These are phyloP conservation scores for Chirona hameri DNA, from an alignment of 2,888 invertebrate species.

Conservation along the genomic window DNA sequence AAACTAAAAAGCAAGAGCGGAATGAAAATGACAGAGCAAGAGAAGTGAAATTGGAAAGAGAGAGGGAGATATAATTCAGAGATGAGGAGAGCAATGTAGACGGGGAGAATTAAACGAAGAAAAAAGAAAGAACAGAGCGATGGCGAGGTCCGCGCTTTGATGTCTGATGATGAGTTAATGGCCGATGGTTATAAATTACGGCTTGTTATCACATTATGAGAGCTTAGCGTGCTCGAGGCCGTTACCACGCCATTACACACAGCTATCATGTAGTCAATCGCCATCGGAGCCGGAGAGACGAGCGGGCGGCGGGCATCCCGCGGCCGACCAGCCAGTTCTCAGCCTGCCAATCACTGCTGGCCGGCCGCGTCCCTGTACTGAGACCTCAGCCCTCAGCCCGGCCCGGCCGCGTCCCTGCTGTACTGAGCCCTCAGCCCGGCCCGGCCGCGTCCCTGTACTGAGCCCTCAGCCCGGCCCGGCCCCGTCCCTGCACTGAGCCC, in stretches of 20 bases:
- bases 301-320: not conserved
- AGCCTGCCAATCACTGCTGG: not conserved
- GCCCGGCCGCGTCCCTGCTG: no score
- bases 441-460: no score
- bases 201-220: not conserved
- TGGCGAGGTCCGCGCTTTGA: not conserved
- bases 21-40: no score
- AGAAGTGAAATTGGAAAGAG: no score
- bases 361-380: not conserved
- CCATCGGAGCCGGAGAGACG: not conserved
- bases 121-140: not conserved
- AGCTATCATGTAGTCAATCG: not conserved
- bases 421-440: no score
- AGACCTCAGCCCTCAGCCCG: no score
- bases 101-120: not conserved
- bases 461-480: not conserved
- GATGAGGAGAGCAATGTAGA: not conserved
- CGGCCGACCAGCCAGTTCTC: not conserved
- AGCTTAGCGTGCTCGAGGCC: not conserved
- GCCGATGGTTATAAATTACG: not conserved
- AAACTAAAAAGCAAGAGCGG: no score
- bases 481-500: not conserved
- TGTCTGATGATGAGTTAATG: not conserved
- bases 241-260: not conserved
- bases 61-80: no score